phyloP scores from a whole-genome alignment of 2,797 vertebrate genomes.

The Gorsachius magnificus region DNA sequence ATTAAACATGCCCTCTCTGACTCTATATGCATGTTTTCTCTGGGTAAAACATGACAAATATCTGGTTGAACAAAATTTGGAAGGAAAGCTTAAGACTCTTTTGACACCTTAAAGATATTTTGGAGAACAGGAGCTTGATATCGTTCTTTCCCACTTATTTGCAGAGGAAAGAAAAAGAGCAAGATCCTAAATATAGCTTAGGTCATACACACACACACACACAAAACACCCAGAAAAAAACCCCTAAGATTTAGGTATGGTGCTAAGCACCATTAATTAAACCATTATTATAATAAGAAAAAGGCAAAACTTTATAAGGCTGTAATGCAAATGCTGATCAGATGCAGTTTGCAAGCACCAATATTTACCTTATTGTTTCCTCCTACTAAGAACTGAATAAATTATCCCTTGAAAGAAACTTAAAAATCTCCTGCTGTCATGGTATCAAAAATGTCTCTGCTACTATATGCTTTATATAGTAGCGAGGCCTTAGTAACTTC shows the following conservation, averaged over 20 bases:
- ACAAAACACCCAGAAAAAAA: fast-evolving
- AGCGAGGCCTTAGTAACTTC: not conserved
- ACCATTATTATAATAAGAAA: not conserved
- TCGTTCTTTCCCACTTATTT: not conserved
- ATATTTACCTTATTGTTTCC: not conserved
- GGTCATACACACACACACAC: not conserved
- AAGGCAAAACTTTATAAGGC: not conserved
- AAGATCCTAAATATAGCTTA: not conserved
- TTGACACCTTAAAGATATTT: not conserved
- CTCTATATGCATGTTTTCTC: not conserved
- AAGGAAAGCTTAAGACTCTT: not conserved
- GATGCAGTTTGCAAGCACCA: not conserved
- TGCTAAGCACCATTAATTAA: not conserved
- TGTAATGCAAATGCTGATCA: not conserved
- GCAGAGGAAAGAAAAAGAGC: not conserved
- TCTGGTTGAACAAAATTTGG: not conserved
- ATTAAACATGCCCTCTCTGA: not conserved
- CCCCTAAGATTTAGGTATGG: not conserved
- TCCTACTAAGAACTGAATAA: not conserved
- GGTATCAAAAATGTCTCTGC: not conserved
- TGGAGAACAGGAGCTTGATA: not conserved
- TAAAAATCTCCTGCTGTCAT: not conserved
- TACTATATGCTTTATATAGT: not conserved
- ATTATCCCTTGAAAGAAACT: not conserved
- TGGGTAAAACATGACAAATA: not conserved